Base-by-base conservation (phyloP, 2,888 invertebrate species). In the Orthosia incerta region DNA sequence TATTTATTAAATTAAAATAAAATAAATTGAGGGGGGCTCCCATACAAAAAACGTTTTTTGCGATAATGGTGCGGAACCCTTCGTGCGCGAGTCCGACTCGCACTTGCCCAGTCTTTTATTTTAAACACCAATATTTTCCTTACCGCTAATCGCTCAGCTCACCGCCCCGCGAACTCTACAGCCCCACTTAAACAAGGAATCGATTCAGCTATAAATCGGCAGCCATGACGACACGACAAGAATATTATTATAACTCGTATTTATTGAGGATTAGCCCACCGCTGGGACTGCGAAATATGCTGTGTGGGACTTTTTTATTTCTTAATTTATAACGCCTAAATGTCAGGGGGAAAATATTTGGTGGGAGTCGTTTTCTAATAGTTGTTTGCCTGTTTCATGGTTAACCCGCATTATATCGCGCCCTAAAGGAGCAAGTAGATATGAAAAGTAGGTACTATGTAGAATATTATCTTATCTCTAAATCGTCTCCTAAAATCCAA, bases 181-280 rank as follows among this genome's bases (percentile, higher is more conserved):
- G 91, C 93, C 90, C 0, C 71, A 80, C 87, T 61, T 79, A 84
- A 90, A 91, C 90, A 89, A 90, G 91, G 91, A 93, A 93, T 94
- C 93, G 93, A 94, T 93, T 89, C 92, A 82, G 87, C 89, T 87
- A 92, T 94, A 94, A 94, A 94, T 94, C 94, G 93, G 88, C 87
- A 89, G 91, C 91, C 91, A 89, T 85, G 89, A 90, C 89, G 92
- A 94, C 94, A 92, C 86, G 93, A 81, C 90, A 89, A 90, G 95
- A 95, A 95, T 95, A 93, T 91, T 90, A 93, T 93, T 93, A 94
- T 91, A 91, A 89, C 89, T 89, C 90, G 90, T 90, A 91, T 93
- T 94, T 94, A 94, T 94, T 94, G 90, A 89, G 92, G 92, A 92
- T 93, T 92, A 93, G 84, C 82, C 85, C 87, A 85, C 80, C 86